These are phyloP conservation scores for Procambarus virginalis DNA, from an alignment of 1,140 invertebrate genomes.

Conservation along the genomic window DNA sequence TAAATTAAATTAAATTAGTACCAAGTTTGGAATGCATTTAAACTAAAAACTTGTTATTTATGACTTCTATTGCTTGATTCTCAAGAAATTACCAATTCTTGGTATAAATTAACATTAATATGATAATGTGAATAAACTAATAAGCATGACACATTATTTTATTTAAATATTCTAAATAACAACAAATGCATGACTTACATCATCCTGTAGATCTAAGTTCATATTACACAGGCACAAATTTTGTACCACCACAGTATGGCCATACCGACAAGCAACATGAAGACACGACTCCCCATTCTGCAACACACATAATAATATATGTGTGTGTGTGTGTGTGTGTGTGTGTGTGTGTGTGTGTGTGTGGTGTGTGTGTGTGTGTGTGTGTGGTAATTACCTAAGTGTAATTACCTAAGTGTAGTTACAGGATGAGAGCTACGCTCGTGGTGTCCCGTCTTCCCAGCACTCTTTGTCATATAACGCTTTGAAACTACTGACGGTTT, in stretches of 20 bases:
- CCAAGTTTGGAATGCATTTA: neutral
- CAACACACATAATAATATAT: neutral
- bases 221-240: conserved; percentile 75
- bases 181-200: conserved; percentile 73
- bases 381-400: too few relatives aligned
- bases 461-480: too few relatives aligned
- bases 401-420: too few relatives aligned
- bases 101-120: neutral
- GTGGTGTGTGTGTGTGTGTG: too few relatives aligned
- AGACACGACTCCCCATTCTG: conserved; percentile 78
- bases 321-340: too few relatives aligned
- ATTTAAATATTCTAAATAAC: neutral
- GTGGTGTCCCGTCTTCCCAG: too few relatives aligned
- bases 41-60: neutral
- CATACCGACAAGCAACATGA: conserved; percentile 78
- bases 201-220: conserved; percentile 76
- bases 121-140: conserved; percentile 4
- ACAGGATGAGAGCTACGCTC: too few relatives aligned
- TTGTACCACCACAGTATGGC: conserved; percentile 75
- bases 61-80: neutral
- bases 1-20: neutral
- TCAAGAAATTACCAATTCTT: neutral
- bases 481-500: too few relatives aligned
- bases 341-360: too few relatives aligned
- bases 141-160: conserved; percentile 6